A percentile compares a stretch with the other conserved stretches of the same genome.
These are phyloP conservation scores for Hedya salicella DNA, from an alignment of 2,888 invertebrate species.

Conservation along the genomic window DNA sequence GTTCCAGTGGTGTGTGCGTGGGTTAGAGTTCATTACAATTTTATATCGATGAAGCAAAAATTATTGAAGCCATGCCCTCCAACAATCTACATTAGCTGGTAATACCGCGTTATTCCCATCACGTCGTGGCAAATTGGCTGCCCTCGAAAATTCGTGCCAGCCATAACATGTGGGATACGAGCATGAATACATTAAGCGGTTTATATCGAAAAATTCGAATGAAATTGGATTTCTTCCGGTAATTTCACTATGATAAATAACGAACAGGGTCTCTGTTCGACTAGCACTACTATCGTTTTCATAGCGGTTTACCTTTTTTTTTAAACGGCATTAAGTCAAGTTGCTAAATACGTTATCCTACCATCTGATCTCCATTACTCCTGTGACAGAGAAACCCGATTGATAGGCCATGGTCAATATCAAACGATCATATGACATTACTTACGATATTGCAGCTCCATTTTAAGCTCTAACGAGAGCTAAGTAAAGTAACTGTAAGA, in stretches of 20 bases:
- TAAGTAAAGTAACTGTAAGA: too few species aligned
- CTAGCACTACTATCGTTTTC: neutral
- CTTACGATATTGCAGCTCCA: too few species aligned
- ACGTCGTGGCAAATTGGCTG: constrained; percentile 67
- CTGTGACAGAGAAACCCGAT: too few species aligned
- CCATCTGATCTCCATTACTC: too few species aligned
- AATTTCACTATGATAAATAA: constrained; percentile 50
- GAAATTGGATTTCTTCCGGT: constrained; percentile 60
- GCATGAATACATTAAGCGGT: constrained; percentile 64
- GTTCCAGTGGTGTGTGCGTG: too few species aligned
- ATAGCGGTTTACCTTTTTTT: too few species aligned
- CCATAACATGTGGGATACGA: constrained; percentile 61
- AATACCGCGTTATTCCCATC: constrained; percentile 63
- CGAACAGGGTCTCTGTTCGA: constrained; percentile 1
- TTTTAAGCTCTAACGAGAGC: too few species aligned
- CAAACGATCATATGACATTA: too few species aligned
- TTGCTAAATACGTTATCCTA: too few species aligned
- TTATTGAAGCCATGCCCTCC: constrained; percentile 50
- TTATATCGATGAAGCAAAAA: constrained; percentile 18
- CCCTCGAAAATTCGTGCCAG: constrained; percentile 59
- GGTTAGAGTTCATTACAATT: neutral
- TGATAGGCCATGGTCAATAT: too few species aligned
- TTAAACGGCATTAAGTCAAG: too few species aligned
- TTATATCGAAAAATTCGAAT: constrained; percentile 57
- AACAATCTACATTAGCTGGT: constrained; percentile 60